Evolutionary conservation across 2,113 vertebrate genomes (phyloP), one percentile per base, ranked within the genome.

Genomic region (Leptocoma aspasia): DNA sequence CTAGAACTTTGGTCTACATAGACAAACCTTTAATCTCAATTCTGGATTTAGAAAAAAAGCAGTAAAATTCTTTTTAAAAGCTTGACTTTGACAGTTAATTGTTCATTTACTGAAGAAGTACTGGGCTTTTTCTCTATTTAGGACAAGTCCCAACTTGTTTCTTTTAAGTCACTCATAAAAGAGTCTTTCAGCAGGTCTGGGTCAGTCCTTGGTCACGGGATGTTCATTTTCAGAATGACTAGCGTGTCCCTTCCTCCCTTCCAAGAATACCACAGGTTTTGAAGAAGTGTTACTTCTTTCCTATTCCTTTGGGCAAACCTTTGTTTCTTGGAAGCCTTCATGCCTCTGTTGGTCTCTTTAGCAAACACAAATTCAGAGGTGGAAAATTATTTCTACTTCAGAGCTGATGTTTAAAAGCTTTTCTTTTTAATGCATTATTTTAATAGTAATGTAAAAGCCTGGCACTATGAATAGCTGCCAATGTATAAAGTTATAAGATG

Each of bases 1-100:
- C 64, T 44, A 65, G 63, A 90, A 88, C 71, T 93, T 92, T 81
- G 52, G 59, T 61, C 57, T 91, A 66, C n/a, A 41, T 24, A 92
- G 13, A 13, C 72, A 96, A 91, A 80, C 15, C 15, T 59, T 92
- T 87, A 6, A 80, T 81, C 22, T 91, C 33, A 41, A 71, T 89
- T 89, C 79, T 90, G 64, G 94, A 94, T 92, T 57, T 5, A 22
- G 20, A 28, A 53, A 56, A 31, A 56, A n/a, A 19, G 3, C 7
- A 33, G 13, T 21, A 35, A 37, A 42, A 21, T 13, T 44, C 0
- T 61, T 73, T 78, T 23, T 47, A 9, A 61, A 61, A 11, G 13
- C 3, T 72, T 77, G 54, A 13, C 27, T 72, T 92, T 33, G 22
- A 44, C 4, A 61, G 4, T 3, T 64, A 52, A 77, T 33, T 72